Percentiles rank a stretch among this genome's conserved stretches.
These are phyloP conservation scores for Nematopogon swammerdamellus DNA, from an alignment of 2,888 invertebrate genomes.

Conservation along the genomic window DNA sequence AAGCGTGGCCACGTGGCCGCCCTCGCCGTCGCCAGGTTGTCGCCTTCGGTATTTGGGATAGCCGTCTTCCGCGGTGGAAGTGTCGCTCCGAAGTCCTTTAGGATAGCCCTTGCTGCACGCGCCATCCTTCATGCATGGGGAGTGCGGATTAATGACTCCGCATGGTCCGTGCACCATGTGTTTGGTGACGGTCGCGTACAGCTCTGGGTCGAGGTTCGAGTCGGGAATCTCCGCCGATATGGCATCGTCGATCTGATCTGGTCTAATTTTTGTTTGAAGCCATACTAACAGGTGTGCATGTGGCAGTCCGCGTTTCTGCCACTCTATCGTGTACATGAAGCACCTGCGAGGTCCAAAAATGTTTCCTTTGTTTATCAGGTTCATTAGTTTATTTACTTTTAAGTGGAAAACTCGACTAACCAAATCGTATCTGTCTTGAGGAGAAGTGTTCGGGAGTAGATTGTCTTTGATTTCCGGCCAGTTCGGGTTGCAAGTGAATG, in stretches of 20 bases:
- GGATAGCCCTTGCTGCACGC: conserved; percentile 22
- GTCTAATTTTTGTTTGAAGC: background rate
- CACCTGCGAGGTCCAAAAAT: background rate
- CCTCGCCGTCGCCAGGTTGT: background rate
- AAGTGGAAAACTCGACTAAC: background rate
- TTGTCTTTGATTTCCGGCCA: background rate
- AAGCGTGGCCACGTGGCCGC: background rate
- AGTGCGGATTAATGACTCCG: conserved; percentile 6
- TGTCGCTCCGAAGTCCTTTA: conserved; percentile 13
- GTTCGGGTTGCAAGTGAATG: no score
- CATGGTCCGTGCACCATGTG: conserved; percentile 8
- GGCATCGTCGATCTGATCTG: background rate
- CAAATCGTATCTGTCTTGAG: background rate
- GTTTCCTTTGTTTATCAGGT: conserved; percentile 1
- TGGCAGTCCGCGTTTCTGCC: conserved; percentile 1
- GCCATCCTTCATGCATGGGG: conserved; percentile 6
- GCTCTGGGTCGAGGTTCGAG: background rate
- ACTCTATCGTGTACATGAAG: background rate
- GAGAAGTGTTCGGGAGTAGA: background rate
- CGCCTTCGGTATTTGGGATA: conserved; percentile 11
- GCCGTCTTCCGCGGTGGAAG: conserved; percentile 16
- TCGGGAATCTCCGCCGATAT: background rate
- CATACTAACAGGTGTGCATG: background rate
- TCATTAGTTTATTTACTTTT: background rate
- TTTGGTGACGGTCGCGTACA: conserved; percentile 5